Percentiles rank a stretch among this genome's conserved stretches.
Evolutionary conservation across 2,888 invertebrate species (phyloP).

Genomic region (Venustoraphidia nigricollis): DNA sequence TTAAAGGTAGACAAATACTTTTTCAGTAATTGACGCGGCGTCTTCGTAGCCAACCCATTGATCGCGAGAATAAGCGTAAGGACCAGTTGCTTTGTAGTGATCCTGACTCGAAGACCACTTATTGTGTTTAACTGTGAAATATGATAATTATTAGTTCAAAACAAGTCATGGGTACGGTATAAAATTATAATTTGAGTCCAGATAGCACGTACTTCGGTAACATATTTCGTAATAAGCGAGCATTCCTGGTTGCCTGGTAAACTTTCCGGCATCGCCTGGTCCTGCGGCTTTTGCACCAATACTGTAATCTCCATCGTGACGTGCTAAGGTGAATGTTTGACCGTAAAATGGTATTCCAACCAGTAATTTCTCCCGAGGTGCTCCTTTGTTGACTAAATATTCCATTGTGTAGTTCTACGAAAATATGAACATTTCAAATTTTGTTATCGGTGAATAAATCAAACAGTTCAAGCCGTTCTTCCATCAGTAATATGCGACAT

Average conservation of each 20-base stretch:
- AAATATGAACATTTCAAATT: constrained; percentile 5
- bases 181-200: background rate
- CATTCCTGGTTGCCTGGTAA: constrained; percentile 77
- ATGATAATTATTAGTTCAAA: constrained; percentile 3
- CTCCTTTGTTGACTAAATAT: constrained; percentile 56
- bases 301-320: constrained; percentile 22
- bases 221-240: constrained; percentile 77
- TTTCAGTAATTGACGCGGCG: constrained; percentile 54
- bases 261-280: constrained; percentile 66
- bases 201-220: constrained; percentile 32
- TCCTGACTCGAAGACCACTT: constrained; percentile 50
- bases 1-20: constrained; percentile 30
- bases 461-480: too few relatives aligned
- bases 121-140: constrained; percentile 38
- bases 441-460: background rate
- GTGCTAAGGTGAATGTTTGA: constrained; percentile 59
- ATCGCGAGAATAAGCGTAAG: constrained; percentile 60
- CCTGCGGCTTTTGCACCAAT: constrained; percentile 53
- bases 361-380: constrained; percentile 59
- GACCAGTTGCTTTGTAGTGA: constrained; percentile 42
- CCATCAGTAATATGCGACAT: too few relatives aligned
- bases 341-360: constrained; percentile 80
- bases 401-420: constrained; percentile 65
- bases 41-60: constrained; percentile 91
- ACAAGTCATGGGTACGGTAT: constrained; percentile 4